phyloP scores from a whole-genome alignment of 2,113 vertebrate genomes.

The Psammodynastes pulverulentus region DNA sequence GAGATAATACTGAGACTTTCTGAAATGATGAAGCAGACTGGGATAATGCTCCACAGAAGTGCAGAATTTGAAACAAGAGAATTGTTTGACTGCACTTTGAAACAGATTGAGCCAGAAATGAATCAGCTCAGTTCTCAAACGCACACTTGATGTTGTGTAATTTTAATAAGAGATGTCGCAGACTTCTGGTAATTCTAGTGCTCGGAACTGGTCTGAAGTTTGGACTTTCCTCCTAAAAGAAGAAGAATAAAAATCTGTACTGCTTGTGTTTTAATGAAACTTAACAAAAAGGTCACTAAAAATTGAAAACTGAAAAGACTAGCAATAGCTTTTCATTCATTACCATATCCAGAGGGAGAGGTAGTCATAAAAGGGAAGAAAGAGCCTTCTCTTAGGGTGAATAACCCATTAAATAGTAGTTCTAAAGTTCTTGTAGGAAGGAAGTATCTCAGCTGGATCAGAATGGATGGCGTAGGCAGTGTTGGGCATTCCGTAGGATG shows the following conservation, averaged over 20 bases:
- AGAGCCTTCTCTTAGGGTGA: background rate
- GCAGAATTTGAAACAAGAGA: background rate
- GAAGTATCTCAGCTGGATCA: background rate
- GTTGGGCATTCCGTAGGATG: background rate
- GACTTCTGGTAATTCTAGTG: background rate
- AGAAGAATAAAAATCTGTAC: background rate
- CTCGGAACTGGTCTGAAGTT: background rate
- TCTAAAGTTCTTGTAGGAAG: background rate
- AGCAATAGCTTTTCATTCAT: background rate
- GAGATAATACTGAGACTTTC: background rate
- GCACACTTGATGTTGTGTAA: background rate
- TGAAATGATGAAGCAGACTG: background rate
- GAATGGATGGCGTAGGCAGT: background rate
- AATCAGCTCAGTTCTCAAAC: background rate
- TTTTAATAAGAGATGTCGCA: background rate
- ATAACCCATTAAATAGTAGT: background rate
- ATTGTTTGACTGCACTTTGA: background rate
- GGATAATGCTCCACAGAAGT: background rate
- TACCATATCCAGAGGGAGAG: background rate
- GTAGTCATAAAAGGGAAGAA: background rate
- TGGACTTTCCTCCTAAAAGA: background rate
- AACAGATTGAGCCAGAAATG: background rate
- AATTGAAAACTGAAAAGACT: background rate
- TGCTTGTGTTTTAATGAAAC: background rate
- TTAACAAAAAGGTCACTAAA: background rate